These are phyloP conservation scores for Centruroides sculpturatus DNA, from an alignment of 1,140 invertebrate genomes.

Conservation along the genomic window DNA sequence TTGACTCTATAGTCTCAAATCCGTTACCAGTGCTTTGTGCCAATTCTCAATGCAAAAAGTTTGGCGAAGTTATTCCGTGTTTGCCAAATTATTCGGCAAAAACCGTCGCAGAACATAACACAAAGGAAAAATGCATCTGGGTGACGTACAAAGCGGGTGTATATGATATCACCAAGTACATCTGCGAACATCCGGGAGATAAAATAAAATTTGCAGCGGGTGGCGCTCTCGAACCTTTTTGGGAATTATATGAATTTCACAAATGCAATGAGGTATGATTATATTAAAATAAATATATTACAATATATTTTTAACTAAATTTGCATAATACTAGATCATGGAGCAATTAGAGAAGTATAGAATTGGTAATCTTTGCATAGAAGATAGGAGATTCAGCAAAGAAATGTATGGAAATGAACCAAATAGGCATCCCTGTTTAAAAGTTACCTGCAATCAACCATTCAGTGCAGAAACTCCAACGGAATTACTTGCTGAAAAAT, in stretches of 20 bases:
- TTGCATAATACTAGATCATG: slow-evolving; percentile 20
- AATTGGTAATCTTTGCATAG: slow-evolving; percentile 55
- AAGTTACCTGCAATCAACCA: slow-evolving; percentile 61
- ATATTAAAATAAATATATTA: background rate
- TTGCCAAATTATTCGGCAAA: slow-evolving; percentile 40
- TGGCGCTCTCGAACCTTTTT: slow-evolving; percentile 75
- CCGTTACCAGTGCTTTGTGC: no score
- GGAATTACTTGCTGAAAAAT: slow-evolving; percentile 57
- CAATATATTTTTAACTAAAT: background rate
- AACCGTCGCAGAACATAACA: slow-evolving; percentile 47
- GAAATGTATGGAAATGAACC: slow-evolving; percentile 66
- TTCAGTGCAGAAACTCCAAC: slow-evolving; percentile 91
- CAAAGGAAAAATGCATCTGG: slow-evolving; percentile 27
- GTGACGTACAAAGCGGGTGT: slow-evolving; percentile 50
- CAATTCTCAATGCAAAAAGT: no score
- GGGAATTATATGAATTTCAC: slow-evolving; percentile 87
- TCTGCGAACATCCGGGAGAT: slow-evolving; percentile 71
- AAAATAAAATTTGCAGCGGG: slow-evolving; percentile 75
- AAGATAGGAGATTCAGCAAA: slow-evolving; percentile 16
- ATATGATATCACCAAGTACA: slow-evolving; percentile 93
- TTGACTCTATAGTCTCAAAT: no score
- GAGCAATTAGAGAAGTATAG: slow-evolving; percentile 62
- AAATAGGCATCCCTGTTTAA: slow-evolving; percentile 54
- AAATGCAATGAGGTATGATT: slow-evolving; percentile 54
- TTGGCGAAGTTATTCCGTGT: background rate